Conservation (phyloP, 2,113 vertebrate species). For the Syrrhaptes paradoxus region DNA sequence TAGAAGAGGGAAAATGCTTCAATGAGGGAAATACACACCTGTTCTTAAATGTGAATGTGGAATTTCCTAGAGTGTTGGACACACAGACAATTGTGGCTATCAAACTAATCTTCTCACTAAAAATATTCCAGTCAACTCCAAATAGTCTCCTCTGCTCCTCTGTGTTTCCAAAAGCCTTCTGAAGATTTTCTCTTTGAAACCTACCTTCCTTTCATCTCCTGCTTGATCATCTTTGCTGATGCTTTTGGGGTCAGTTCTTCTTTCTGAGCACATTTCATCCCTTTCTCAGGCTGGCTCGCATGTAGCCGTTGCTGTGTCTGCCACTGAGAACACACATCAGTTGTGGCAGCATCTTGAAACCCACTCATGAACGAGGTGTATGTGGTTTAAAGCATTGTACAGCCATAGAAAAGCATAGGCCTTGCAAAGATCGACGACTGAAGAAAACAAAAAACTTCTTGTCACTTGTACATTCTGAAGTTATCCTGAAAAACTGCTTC, state of each 20-base stretch:
- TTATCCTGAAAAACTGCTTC: neutral
- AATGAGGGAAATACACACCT: neutral
- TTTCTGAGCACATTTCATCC: neutral
- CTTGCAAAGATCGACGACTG: neutral
- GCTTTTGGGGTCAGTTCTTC: neutral
- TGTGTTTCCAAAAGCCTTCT: neutral
- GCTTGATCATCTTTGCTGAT: neutral
- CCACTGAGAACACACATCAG: neutral
- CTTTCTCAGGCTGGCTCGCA: neutral
- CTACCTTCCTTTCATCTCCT: neutral
- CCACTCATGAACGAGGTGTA: rapidly evolving
- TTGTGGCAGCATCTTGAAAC: neutral
- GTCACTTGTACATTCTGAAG: neutral
- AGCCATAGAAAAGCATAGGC: neutral
- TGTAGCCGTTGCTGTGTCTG: neutral
- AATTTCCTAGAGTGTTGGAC: neutral
- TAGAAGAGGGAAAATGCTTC: neutral
- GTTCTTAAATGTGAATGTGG: neutral
- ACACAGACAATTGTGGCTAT: neutral
- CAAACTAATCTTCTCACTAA: neutral
- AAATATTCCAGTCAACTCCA: neutral
- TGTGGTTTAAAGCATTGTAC: neutral
- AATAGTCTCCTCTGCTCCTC: neutral
- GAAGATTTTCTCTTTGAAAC: neutral
- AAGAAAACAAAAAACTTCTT: neutral